Evolutionary conservation across 2,113 vertebrate species (phyloP), one percentile per base, ranked within the genome.

Genomic region (Eulacestoma nigropectus): DNA sequence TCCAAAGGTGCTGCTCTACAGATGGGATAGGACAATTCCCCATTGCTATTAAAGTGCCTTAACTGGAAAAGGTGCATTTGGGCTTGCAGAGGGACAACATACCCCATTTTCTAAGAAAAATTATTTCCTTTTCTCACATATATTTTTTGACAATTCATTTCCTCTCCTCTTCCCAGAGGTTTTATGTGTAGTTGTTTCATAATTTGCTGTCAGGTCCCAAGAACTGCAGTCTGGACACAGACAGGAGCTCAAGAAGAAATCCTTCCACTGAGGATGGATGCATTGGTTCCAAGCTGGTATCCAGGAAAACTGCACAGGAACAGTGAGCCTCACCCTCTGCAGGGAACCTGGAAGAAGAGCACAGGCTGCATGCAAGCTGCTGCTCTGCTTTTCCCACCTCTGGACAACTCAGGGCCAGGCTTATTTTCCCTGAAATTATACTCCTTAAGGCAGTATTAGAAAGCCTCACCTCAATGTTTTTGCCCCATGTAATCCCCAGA

Each of bases 41-140:
- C n/a, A 11, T 35, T 96, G 93, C 90, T 95, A 96, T 97, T 96
- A 96, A 90, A 96, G 60, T 64, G 57, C 72, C 60, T 90, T 94
- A 92, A 90, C 90, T 72, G 90, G 44, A 89, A 94, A 75, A 25
- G 56, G 52, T 14, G 1, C 29, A 79, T 37, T 90, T 78, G 11
- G 64, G 35, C 69, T 79, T 95, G 85, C 90, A 92, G 49, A 82
- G 93, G 90, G 92, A 89, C 21, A 77, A 78, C 33, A 60, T 64
- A 86, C 5, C 29, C 64, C n/a, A 81, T 95, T 93, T 96, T 78
- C 84, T 74, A 47, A 68, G 26, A 87, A 37, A 75, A 68, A 46
- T 30, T 11, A n/a, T 75, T 90, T 94, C 57, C 9, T 89, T 80
- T 84, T 68, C 82, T 90, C 37, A 39, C 7, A 12, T 37, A 74